These are phyloP conservation scores for Nothobranchius kuhntae DNA, from an alignment of 2,113 vertebrate species.

Conservation along the genomic window DNA sequence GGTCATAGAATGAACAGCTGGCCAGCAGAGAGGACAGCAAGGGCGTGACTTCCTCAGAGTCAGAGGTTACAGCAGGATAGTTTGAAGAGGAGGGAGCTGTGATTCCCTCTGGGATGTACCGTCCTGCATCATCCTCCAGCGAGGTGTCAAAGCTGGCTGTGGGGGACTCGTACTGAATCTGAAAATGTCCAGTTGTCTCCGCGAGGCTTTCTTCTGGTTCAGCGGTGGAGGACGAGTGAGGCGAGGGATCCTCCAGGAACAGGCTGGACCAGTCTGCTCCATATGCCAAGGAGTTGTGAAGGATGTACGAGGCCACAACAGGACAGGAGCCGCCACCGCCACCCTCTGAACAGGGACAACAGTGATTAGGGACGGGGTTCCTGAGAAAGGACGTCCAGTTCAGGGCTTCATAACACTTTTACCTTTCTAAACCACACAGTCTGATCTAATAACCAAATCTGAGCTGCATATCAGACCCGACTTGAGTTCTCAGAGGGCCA, in stretches of 20 bases:
- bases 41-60: not conserved
- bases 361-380: not conserved
- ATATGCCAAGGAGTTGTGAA: constrained; percentile 90
- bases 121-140: constrained; percentile 76
- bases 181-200: constrained; percentile 68
- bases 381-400: no score
- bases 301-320: constrained; percentile 81
- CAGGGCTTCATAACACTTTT: no score
- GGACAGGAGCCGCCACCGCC: constrained; percentile 73
- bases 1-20: constrained; percentile 94
- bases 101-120: constrained; percentile 47
- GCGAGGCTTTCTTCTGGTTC: constrained; percentile 32
- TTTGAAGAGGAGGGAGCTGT: not conserved
- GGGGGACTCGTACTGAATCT: constrained; percentile 82
- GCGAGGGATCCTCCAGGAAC: constrained; percentile 56
- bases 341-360: constrained; percentile 68
- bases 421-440: no score
- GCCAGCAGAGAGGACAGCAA: constrained; percentile 80
- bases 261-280: constrained; percentile 92
- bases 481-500: no score
- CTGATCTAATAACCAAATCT: no score
- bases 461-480: no score
- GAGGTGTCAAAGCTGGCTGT: constrained; percentile 81
- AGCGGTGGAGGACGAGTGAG: constrained; percentile 29
- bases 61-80: not conserved